Conservation (phyloP, 2,888 invertebrate species). For the Chrysolina haemoptera region DNA sequence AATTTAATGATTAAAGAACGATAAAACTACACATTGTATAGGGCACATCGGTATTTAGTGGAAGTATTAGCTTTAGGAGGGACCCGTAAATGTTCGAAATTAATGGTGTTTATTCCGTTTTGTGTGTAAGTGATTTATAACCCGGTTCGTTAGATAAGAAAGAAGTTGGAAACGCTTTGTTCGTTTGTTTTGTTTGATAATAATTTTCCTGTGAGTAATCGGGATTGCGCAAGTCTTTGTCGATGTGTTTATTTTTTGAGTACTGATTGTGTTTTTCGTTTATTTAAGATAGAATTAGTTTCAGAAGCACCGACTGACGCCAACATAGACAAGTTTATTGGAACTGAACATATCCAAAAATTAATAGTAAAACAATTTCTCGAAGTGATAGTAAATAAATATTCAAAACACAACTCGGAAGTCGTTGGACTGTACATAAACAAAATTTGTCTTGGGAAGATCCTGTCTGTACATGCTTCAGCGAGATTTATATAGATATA, state of each 20-base stretch:
- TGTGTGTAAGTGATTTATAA: slow-evolving; percentile 40
- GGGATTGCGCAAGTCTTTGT: background rate
- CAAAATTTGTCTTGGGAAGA: no score
- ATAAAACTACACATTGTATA: slow-evolving; percentile 42
- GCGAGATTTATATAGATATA: no score
- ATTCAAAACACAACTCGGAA: no score
- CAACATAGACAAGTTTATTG: background rate
- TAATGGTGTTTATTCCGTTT: slow-evolving; percentile 42
- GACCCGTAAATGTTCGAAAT: slow-evolving; percentile 41
- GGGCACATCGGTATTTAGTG: slow-evolving; percentile 35
- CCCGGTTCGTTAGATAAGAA: slow-evolving; percentile 33
- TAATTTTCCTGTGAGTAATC: background rate
- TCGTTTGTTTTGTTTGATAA: slow-evolving; percentile 15
- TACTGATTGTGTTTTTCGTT: background rate
- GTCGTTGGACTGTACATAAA: no score
- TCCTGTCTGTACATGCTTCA: no score
- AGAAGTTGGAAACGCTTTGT: slow-evolving; percentile 27
- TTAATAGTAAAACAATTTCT: no score
- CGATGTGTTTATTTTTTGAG: background rate
- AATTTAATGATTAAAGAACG: slow-evolving; percentile 47
- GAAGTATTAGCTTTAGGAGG: slow-evolving; percentile 43
- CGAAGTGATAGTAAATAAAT: no score
- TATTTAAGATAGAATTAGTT: slow-evolving; percentile 1
- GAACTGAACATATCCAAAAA: background rate
- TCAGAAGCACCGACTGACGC: background rate